phyloP scores from a whole-genome alignment of 2,113 vertebrate genomes.

The Corythoichthys intestinalis region DNA sequence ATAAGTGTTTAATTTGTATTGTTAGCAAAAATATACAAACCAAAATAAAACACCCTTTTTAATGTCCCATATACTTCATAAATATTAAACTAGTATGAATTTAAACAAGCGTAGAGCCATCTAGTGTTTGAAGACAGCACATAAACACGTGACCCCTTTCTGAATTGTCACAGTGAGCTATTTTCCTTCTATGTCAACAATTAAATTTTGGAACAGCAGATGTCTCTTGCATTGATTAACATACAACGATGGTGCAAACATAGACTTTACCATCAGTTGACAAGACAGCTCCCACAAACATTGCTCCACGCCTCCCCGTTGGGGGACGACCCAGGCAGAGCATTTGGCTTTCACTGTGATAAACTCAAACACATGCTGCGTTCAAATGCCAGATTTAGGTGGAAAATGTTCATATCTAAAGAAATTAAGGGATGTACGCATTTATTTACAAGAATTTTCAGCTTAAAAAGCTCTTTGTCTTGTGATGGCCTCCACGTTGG shows the following conservation, averaged over 20 bases:
- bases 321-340: too few species aligned
- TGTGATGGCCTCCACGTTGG: too few species aligned
- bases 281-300: too few species aligned
- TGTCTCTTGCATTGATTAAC: neutral
- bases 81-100: constrained; percentile 80
- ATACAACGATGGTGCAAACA: neutral
- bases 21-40: constrained; percentile 93
- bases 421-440: too few species aligned
- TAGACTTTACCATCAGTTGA: too few species aligned
- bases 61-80: constrained; percentile 79
- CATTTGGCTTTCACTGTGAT: too few species aligned
- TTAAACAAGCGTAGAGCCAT: constrained; percentile 50
- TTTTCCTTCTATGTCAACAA: neutral
- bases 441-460: too few species aligned
- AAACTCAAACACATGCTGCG: too few species aligned
- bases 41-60: constrained; percentile 79
- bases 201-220: neutral
- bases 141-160: constrained; percentile 59
- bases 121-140: constrained; percentile 43
- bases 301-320: too few species aligned
- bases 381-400: too few species aligned
- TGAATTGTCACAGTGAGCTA: constrained; percentile 49
- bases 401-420: too few species aligned
- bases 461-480: too few species aligned
- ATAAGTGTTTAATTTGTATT: constrained; percentile 60